A percentile compares a stretch with the other conserved stretches of the same genome.
These are phyloP conservation scores for Coleophora deauratella DNA, from an alignment of 2,888 invertebrate genomes.

Conservation along the genomic window DNA sequence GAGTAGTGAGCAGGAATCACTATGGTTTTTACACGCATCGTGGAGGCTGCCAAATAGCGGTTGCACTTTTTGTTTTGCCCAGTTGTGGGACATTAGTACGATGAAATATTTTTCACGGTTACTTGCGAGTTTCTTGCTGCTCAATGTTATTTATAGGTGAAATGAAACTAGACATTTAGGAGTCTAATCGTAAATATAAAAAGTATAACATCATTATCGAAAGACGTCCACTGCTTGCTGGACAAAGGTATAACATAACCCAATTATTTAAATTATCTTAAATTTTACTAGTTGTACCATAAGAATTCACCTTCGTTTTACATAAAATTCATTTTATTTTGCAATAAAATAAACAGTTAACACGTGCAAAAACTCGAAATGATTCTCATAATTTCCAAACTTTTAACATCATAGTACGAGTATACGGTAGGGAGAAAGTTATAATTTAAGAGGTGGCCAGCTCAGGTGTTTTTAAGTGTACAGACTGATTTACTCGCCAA, in stretches of 20 bases:
- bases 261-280: no score
- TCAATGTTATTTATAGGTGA: no score
- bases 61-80: slow-evolving; percentile 20
- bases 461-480: slow-evolving; percentile 14
- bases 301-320: no score
- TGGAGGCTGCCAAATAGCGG: slow-evolving; percentile 52
- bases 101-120: slow-evolving; percentile 6
- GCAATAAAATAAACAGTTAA: background rate
- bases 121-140: background rate
- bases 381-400: slow-evolving; percentile 1
- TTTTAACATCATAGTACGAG: slow-evolving; percentile 1
- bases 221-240: no score
- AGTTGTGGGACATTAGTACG: slow-evolving; percentile 18
- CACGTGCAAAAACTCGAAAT: background rate
- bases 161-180: no score
- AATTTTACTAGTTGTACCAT: background rate
- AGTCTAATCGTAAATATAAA: no score
- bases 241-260: no score
- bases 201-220: no score
- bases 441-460: slow-evolving; percentile 6
- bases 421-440: slow-evolving; percentile 1
- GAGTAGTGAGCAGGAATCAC: slow-evolving; percentile 29
- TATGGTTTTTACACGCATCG: slow-evolving; percentile 50
- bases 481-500: slow-evolving; percentile 14
- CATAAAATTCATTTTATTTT: no score